phyloP scores from a whole-genome alignment of 1,140 invertebrate species.

The Brachionus manjavacas region DNA sequence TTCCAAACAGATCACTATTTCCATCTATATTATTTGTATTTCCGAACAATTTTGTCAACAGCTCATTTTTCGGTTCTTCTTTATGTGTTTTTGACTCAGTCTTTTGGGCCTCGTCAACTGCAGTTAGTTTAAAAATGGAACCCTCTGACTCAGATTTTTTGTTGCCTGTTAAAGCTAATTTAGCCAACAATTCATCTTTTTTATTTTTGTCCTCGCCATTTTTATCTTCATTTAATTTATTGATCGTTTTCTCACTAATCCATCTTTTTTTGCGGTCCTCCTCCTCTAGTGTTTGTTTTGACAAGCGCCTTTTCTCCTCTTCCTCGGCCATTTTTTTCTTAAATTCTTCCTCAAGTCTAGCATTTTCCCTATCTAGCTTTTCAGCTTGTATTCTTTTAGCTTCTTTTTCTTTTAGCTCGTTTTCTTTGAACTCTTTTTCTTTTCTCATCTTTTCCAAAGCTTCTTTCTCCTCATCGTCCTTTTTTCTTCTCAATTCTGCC shows the following conservation, averaged over 20 bases:
- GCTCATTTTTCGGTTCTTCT: conserved; percentile 2
- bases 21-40: background rate
- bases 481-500: background rate
- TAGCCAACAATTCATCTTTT: conserved; percentile 30
- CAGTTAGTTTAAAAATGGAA: conserved; percentile 13
- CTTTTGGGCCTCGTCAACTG: background rate
- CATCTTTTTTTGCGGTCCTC: conserved; percentile 39
- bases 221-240: conserved; percentile 14
- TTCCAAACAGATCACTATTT: background rate
- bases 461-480: background rate
- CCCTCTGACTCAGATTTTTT: background rate
- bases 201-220: background rate
- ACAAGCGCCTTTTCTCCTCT: background rate
- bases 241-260: conserved; percentile 10
- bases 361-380: background rate
- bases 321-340: conserved; percentile 1
- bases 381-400: background rate
- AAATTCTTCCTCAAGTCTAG: background rate
- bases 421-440: background rate
- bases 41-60: conserved; percentile 16
- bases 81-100: background rate
- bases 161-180: background rate
- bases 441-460: background rate
- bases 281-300: background rate
- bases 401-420: background rate